phyloP scores from a whole-genome alignment of 1,140 invertebrate species.

The Ceratina australensis region DNA sequence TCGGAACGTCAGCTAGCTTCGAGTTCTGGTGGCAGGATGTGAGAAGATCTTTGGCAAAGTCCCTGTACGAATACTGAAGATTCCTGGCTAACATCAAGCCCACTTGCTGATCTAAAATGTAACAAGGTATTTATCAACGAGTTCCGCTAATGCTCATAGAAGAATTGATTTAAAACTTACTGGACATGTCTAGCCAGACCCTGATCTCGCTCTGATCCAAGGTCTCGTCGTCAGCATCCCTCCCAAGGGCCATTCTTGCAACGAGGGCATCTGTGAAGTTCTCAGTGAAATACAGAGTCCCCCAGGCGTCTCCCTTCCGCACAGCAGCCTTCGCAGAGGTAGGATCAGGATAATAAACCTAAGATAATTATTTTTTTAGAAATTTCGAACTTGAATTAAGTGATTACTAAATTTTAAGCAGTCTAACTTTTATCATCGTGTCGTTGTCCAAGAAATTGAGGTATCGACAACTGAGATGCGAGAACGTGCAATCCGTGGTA shows the following conservation, averaged over 20 bases:
- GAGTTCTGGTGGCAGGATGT: slow-evolving; percentile 87
- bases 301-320: slow-evolving; percentile 89
- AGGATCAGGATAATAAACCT: slow-evolving; percentile 85
- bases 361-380: too few relatives aligned
- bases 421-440: slow-evolving; percentile 81
- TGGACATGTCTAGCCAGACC: slow-evolving; percentile 95
- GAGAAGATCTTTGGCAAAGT: slow-evolving; percentile 87
- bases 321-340: slow-evolving; percentile 87
- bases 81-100: slow-evolving; percentile 90
- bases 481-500: slow-evolving; percentile 84
- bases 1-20: slow-evolving; percentile 89
- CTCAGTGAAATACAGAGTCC: slow-evolving; percentile 89
- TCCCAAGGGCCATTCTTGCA: slow-evolving; percentile 85
- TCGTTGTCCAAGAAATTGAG: slow-evolving; percentile 84
- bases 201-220: slow-evolving; percentile 89
- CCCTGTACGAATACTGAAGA: slow-evolving; percentile 88
- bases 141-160: too few relatives aligned
- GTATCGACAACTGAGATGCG: slow-evolving; percentile 88
- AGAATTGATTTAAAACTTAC: slow-evolving; percentile 76
- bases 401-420: neutral
- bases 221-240: slow-evolving; percentile 87
- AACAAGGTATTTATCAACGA: too few relatives aligned
- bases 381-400: neutral
- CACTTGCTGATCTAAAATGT: slow-evolving; percentile 90
- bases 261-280: slow-evolving; percentile 92